Conservation (phyloP, 2,888 invertebrate species). For the Auanema freiburgensis region DNA sequence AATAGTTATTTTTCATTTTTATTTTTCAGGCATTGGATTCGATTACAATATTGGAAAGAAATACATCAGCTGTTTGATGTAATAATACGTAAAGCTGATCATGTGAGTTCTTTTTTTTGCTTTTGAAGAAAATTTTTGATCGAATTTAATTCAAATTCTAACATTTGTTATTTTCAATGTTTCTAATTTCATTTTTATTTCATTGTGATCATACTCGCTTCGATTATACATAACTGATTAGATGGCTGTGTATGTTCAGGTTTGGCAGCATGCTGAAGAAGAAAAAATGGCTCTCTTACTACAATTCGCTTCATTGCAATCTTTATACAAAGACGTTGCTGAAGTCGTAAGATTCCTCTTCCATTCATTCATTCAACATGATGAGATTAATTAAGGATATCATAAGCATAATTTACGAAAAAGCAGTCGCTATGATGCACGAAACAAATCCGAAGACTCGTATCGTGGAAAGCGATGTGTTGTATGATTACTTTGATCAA, state of each 20-base stretch:
- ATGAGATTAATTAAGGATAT: conserved; percentile 6
- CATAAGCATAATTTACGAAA: conserved; percentile 17
- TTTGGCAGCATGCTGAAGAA: conserved; percentile 15
- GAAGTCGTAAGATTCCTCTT: conserved; percentile 5
- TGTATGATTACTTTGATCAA: conserved; percentile 21
- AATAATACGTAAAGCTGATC: conserved; percentile 6
- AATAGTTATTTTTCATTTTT: conserved; percentile 1
- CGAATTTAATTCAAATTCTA: not conserved
- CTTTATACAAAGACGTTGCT: conserved; percentile 19
- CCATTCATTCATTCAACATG: not conserved
- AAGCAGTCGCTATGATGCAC: conserved; percentile 13
- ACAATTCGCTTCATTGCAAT: conserved; percentile 16
- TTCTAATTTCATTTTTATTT: not conserved
- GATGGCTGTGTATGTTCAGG: conserved; percentile 7
- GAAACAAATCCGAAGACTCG: too few relatives aligned
- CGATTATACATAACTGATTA: conserved; percentile 8
- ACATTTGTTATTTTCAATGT: conserved; percentile 2
- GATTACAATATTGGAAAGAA: conserved; percentile 7
- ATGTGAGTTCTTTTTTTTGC: not conserved
- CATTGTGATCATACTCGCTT: not conserved
- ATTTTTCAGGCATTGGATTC: conserved; percentile 2
- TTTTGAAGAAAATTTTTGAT: not conserved
- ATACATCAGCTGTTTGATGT: conserved; percentile 1
- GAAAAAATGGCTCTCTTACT: conserved; percentile 18
- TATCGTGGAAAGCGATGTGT: conserved; percentile 10